Base-by-base conservation (phyloP, 1,140 invertebrate genomes). In the Lanistes nyassanus region DNA sequence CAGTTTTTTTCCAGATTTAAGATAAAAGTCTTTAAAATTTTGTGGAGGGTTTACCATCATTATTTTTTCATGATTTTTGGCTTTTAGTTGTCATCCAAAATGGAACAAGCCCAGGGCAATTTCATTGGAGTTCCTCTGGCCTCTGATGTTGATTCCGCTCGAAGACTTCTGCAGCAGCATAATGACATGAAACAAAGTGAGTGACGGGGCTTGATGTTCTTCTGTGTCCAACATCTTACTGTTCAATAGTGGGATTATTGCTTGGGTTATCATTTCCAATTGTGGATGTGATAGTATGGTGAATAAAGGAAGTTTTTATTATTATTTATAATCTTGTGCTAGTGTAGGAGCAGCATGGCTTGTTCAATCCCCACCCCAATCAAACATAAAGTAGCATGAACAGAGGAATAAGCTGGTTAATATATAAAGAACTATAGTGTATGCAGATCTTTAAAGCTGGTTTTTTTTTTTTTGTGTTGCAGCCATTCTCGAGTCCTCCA, bases 401-500 rank as follows among this genome's bases (percentile, higher is more conserved):
- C 23, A 58, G 7, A 58, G 23, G 23, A 26, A 60, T 60, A 60
- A n/a, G n/a, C n/a, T 3, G 13, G 9, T 31, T 19, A 34, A 6
- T 66, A 36, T 19, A 76, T 19, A 39, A 39, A 37, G 13, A 31
- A 37, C 21, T 13, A 67, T 29, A 58, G 6, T 76, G n/a, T 67
- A 42, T 23, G n/a, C 58, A 60, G 34, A 16, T 68, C 21, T 47
- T 68, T 31, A 11, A 39, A 39, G 7, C 29, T 7, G 66, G 26
- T 42, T 39, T 56, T 56, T 69, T 19, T 31, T 68, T 47, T 62
- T 72, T 73, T 74, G 55, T 69, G 70, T 77, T 82, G 2, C 79
- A 91, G 90, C 92, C 65, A 93, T 95, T 88, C 88, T 97, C 16
- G 94, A 95, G 77, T 89, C 92, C 4, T 91, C 95, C 2, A 94